Percentiles rank a stretch among this genome's conserved stretches.
These are phyloP conservation scores for Tuberolachnus salignus DNA, from an alignment of 2,888 invertebrate genomes.

Conservation along the genomic window DNA sequence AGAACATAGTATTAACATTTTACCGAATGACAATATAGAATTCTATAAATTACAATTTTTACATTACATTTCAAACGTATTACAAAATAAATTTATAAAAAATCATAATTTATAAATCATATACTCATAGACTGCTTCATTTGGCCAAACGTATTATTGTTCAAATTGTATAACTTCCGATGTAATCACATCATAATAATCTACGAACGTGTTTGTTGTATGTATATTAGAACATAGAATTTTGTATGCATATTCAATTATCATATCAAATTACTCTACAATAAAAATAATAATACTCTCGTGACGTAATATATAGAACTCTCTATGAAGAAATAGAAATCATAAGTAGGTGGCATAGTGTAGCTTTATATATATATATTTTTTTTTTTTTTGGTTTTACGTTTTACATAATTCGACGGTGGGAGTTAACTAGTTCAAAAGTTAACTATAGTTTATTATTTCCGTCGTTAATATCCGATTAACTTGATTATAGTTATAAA, in stretches of 20 bases:
- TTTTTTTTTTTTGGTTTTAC: too few relatives aligned
- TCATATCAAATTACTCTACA: constrained; percentile 24
- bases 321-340: constrained; percentile 38
- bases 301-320: constrained; percentile 40
- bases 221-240: not conserved
- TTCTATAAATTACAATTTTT: too few relatives aligned
- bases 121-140: not conserved
- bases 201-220: constrained; percentile 2
- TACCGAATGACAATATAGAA: not conserved
- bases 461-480: too few relatives aligned
- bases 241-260: not conserved
- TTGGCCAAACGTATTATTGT: not conserved
- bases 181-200: not conserved
- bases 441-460: too few relatives aligned
- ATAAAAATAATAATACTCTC: constrained; percentile 3
- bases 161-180: constrained; percentile 11
- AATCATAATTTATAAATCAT: not conserved
- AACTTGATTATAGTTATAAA: too few relatives aligned
- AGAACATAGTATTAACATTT: not conserved
- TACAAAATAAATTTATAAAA: not conserved
- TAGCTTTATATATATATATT: too few relatives aligned
- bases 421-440: too few relatives aligned
- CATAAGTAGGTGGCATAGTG: too few relatives aligned
- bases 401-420: too few relatives aligned
- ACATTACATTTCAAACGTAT: not conserved